Base-by-base conservation (phyloP, 2,888 invertebrate genomes). In the Meghimatium bilineatum region DNA sequence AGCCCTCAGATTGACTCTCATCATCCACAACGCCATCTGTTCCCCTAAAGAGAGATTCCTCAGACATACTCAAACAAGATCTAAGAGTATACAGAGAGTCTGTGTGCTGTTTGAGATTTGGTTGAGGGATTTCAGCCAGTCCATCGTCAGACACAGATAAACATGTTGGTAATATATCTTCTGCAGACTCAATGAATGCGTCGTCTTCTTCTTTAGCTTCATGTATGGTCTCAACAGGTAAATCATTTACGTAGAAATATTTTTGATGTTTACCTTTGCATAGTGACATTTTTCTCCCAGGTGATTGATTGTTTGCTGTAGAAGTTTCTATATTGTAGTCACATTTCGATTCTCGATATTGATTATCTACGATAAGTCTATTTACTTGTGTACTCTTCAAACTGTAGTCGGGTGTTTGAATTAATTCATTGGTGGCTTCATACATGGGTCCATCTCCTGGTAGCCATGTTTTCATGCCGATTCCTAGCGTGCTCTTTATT, bases 81-180 rank as follows among this genome's bases (percentile, higher is more conserved):
- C 77, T 52, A 17, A 82, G 69, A 1, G 82, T 82, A 69, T 82
- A 82, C 17, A 82, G 29, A 1, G 82, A 82, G 23, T 77, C 82
- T 5, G 82, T 77, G 5, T 77, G 38, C 29, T 69, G 76, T 67
- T 49, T 71, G 17, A 77, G 69, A 26, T 38, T 32, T 6, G 36
- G 56, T 26, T 52, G 20, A 1, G 82, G 82, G n/a, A 82, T 56
- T n/a, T 77, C 82, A 20, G 32, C 38, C 0, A 66, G 69, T 10
- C 77, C 76, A 20, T 82, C 82, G 20, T 82, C 82, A 10, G 82
- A 82, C n/a, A 82, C 26, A 0, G 82, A 82, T 36, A 32, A 60
- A 6, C 60, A 60, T 10, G 38, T 52, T 29, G 72, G 74, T 0
- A 38, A 63, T 6, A 72, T 44, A 26, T 78, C 78, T 63, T 81